Conservation (phyloP, 2,797 vertebrate species). For the Mormyrops boulengeri region DNA sequence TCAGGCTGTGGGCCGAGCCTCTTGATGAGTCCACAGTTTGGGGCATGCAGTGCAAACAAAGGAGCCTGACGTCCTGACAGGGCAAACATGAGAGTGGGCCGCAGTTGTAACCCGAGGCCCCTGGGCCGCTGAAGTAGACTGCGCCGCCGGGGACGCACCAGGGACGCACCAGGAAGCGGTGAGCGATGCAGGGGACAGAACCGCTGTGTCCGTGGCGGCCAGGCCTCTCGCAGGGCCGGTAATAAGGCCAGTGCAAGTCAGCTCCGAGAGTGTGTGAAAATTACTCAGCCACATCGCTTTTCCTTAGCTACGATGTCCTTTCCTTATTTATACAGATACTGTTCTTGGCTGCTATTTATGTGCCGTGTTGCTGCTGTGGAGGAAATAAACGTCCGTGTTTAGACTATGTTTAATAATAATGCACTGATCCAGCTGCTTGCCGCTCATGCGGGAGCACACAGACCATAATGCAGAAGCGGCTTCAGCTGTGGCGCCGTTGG, state of each 20-base stretch:
- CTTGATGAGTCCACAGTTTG: constrained; percentile 8
- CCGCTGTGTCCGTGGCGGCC: not conserved
- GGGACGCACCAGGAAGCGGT: not conserved
- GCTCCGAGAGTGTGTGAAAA: constrained; percentile 36
- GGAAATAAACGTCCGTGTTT: not conserved
- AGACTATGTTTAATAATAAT: constrained; percentile 5
- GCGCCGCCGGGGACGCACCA: not conserved
- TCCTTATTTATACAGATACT: constrained; percentile 51
- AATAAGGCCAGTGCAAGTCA: constrained; percentile 28
- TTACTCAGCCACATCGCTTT: constrained; percentile 60
- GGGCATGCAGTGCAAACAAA: not conserved
- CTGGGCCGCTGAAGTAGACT: constrained; percentile 11
- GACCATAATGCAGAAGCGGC: not conserved
- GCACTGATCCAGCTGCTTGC: not conserved
- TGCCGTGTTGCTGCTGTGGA: constrained; percentile 36
- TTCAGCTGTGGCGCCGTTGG: not conserved
- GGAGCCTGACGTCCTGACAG: constrained; percentile 5
- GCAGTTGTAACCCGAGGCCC: constrained; percentile 33
- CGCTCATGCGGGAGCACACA: not conserved
- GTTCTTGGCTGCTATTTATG: constrained; percentile 54
- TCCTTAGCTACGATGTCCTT: constrained; percentile 59
- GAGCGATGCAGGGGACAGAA: not conserved
- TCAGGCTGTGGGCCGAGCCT: not conserved
- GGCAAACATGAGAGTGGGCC: constrained; percentile 10
- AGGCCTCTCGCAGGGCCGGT: constrained; percentile 8